Conservation (phyloP, 1,140 invertebrate species). For the Nylanderia fulva region DNA sequence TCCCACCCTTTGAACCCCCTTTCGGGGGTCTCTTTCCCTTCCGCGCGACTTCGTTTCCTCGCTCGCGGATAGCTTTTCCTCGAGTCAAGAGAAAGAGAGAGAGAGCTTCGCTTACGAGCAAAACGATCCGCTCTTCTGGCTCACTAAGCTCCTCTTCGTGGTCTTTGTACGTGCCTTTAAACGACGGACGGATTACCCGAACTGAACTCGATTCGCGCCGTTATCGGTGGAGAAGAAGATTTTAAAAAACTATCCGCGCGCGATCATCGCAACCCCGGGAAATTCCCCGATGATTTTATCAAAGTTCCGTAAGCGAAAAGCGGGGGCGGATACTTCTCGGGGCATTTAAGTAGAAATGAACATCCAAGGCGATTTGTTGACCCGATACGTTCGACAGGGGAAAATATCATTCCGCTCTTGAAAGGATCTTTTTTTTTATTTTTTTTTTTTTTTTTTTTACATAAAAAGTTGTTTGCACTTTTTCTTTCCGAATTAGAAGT, state of each 20-base stretch:
- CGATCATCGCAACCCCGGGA: neutral
- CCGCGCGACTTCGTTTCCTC: conserved; percentile 1
- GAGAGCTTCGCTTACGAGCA: neutral
- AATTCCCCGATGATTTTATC: conserved; percentile 23
- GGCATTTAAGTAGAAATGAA: conserved; percentile 20
- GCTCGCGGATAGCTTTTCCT: neutral
- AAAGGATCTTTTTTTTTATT: neutral
- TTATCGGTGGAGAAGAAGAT: conserved; percentile 30
- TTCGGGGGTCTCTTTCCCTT: neutral
- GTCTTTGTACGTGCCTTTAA: conserved; percentile 34
- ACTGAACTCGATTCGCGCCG: conserved; percentile 35
- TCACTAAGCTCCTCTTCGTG: conserved; percentile 5
- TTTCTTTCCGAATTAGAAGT: too few species aligned
- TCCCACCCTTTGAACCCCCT: neutral
- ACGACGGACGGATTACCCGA: conserved; percentile 34
- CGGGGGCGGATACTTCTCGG: neutral
- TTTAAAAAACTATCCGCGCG: conserved; percentile 5
- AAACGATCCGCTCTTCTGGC: conserved; percentile 3
- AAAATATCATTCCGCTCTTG: neutral
- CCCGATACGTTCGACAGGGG: neutral
- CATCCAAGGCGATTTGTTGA: neutral
- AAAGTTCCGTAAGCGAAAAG: conserved; percentile 11
- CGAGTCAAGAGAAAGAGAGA: too few species aligned
- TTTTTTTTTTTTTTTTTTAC: too few species aligned
- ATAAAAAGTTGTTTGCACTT: too few species aligned